phyloP scores from a whole-genome alignment of 2,888 invertebrate genomes.

The Synanthedon vespiformis region DNA sequence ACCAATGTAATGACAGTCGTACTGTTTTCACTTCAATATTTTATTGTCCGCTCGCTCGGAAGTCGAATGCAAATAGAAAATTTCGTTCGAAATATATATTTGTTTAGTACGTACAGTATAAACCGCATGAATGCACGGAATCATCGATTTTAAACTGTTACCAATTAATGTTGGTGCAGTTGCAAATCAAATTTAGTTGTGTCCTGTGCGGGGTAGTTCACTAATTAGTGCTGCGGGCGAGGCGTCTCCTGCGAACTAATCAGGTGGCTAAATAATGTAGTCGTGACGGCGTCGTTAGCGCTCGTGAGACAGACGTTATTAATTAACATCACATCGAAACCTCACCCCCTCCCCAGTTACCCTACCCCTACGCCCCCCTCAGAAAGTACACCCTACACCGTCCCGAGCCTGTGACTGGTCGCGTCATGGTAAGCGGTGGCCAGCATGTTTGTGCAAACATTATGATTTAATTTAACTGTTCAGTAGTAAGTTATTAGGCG shows the following conservation, averaged over 20 bases:
- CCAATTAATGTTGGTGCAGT: conserved; percentile 62
- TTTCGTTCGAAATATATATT: not conserved
- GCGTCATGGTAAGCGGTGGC: conserved; percentile 6
- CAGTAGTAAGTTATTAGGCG: no score
- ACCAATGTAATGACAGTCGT: not conserved
- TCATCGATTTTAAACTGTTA: conserved; percentile 52
- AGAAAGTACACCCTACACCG: conserved; percentile 2
- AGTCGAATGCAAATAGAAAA: conserved; percentile 29
- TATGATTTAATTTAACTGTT: not conserved
- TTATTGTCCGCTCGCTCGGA: conserved; percentile 39
- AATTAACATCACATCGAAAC: conserved; percentile 60
- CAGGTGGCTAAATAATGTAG: conserved; percentile 68
- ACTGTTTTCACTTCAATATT: conserved; percentile 36
- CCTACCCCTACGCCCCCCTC: conserved; percentile 13
- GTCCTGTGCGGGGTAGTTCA: conserved; percentile 38
- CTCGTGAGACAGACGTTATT: conserved; percentile 66
- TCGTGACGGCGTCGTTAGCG: conserved; percentile 65
- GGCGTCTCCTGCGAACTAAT: conserved; percentile 58
- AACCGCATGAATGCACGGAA: conserved; percentile 31
- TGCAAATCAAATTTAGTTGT: conserved; percentile 57
- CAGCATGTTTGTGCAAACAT: not conserved
- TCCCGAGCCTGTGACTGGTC: conserved; percentile 9
- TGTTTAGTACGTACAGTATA: not conserved
- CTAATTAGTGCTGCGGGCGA: conserved; percentile 61
- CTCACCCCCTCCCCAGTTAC: conserved; percentile 16